Evolutionary conservation across 2,113 vertebrate species (phyloP).

Genomic region (Elaphurus davidianus): DNA sequence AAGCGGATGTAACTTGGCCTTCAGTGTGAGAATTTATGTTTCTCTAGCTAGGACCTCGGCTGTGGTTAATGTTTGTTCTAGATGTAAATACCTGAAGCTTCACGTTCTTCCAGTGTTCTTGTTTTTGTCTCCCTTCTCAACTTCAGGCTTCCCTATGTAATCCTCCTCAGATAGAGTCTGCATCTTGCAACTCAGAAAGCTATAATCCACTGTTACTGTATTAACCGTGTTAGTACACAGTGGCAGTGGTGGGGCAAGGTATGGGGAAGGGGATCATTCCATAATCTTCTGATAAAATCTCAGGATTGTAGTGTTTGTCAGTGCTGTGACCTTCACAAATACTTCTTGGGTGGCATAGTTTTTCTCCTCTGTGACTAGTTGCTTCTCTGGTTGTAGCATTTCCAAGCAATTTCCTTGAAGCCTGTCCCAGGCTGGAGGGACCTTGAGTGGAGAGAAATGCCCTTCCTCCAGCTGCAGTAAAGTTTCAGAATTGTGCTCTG

Average conservation of each 20-base stretch:
- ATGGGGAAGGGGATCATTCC: too few species aligned
- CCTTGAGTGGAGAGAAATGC: background rate
- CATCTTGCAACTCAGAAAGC: background rate
- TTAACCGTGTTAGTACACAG: background rate
- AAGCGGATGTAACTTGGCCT: too few species aligned
- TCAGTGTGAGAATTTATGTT: background rate
- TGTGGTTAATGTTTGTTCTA: background rate
- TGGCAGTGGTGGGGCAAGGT: fast-evolving
- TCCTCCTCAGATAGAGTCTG: background rate
- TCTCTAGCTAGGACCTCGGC: too few species aligned
- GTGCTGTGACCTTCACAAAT: background rate
- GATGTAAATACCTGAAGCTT: background rate
- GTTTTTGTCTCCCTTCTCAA: background rate
- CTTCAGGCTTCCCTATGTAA: background rate
- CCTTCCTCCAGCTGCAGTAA: background rate
- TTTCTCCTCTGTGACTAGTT: too few species aligned
- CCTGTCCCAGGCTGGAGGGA: background rate
- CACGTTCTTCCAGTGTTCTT: background rate
- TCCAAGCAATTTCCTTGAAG: background rate
- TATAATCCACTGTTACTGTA: too few species aligned
- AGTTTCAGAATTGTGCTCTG: background rate
- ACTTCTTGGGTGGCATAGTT: background rate
- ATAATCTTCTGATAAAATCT: background rate
- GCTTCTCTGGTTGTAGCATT: background rate
- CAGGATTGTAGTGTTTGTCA: background rate